Evolutionary conservation across 2,888 invertebrate species (phyloP).

Genomic region (Nowickia ferox): DNA sequence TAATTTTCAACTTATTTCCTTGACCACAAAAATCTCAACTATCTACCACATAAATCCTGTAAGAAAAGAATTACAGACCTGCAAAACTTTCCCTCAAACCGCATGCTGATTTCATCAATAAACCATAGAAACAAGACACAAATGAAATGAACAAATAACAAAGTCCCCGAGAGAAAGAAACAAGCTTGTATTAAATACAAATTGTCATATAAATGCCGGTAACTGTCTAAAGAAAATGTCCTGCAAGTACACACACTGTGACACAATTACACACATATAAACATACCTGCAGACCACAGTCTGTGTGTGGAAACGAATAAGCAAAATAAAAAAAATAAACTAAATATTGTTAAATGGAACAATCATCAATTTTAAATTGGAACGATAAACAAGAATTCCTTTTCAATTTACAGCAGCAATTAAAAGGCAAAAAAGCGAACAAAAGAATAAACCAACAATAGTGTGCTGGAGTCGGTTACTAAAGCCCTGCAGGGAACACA

Average conservation of each 20-base stretch:
- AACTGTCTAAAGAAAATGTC: slow-evolving; percentile 29
- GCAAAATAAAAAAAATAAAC: not conserved
- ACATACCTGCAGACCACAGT: slow-evolving; percentile 19
- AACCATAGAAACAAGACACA: slow-evolving; percentile 34
- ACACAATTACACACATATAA: not conserved
- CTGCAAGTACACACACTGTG: not conserved
- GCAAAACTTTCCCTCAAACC: not conserved
- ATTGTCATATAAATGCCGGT: slow-evolving; percentile 57
- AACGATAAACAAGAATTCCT: not conserved
- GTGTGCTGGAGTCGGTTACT: not conserved
- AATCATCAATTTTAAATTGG: slow-evolving; percentile 41
- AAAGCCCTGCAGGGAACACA: not conserved
- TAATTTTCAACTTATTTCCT: not conserved
- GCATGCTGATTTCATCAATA: slow-evolving; percentile 43
- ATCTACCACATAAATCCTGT: not conserved
- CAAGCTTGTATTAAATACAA: slow-evolving; percentile 23
- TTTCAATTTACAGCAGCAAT: slow-evolving; percentile 18
- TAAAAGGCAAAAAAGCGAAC: slow-evolving; percentile 9
- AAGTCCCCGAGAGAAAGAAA: not conserved
- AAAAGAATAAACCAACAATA: not conserved
- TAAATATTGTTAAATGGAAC: slow-evolving; percentile 15
- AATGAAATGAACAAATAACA: slow-evolving; percentile 15
- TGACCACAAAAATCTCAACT: not conserved
- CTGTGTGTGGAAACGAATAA: not conserved
- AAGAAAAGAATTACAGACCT: too few species aligned